These are phyloP conservation scores for Struthidea cinerea DNA, from an alignment of 2,113 vertebrate genomes.

Conservation along the genomic window DNA sequence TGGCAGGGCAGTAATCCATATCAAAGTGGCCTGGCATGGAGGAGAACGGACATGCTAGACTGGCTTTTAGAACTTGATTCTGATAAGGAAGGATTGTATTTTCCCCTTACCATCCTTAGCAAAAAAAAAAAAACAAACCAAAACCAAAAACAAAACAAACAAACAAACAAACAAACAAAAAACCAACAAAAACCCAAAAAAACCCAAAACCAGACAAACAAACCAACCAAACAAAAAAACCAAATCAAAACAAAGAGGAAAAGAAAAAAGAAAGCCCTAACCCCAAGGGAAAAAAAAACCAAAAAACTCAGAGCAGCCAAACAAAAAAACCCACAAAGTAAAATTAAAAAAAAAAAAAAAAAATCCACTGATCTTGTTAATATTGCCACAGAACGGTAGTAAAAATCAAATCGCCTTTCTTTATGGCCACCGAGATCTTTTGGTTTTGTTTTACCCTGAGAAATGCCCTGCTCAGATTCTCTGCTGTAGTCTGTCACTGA, in stretches of 20 bases:
- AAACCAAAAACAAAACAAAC: too few relatives aligned
- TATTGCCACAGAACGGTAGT: background rate
- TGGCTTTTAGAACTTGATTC: background rate
- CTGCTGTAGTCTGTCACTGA: background rate
- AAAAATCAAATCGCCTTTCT: background rate
- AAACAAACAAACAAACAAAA: too few relatives aligned
- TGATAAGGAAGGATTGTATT: background rate
- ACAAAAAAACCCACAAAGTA: too few relatives aligned
- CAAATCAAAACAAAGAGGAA: background rate
- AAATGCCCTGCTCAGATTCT: background rate
- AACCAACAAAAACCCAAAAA: background rate
- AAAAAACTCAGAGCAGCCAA: background rate
- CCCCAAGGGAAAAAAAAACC: background rate
- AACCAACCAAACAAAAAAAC: too few relatives aligned
- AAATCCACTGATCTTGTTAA: background rate
- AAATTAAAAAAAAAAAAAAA: background rate
- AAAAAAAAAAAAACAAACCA: background rate
- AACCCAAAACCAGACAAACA: too few relatives aligned
- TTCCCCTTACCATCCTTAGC: accelerated
- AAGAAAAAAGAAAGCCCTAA: accelerated
- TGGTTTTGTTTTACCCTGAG: background rate
- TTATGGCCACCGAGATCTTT: background rate
- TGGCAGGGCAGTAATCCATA: background rate
- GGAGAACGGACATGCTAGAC: background rate
- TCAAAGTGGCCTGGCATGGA: background rate